A percentile compares a stretch with the other conserved stretches of the same genome.
phyloP scores from a whole-genome alignment of 2,888 invertebrate genomes.

The Platerodrilus igneus region DNA sequence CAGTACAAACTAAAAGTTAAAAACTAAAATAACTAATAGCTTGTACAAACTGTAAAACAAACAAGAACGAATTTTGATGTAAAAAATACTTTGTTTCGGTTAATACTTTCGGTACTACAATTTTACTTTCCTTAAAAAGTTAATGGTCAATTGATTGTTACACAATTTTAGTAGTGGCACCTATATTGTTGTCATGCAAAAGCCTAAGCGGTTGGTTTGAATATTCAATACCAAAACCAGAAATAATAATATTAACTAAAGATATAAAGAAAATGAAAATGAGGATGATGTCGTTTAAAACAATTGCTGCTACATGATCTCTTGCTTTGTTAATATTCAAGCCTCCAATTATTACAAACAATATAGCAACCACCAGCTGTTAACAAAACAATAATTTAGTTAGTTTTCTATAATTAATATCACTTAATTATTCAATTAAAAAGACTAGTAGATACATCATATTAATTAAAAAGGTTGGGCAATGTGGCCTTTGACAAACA shows the following conservation, averaged over 20 bases:
- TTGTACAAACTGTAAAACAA: no score
- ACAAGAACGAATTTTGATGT: no score
- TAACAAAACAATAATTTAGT: constrained; percentile 45
- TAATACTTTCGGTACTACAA: no score
- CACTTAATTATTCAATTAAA: no score
- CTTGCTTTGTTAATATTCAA: constrained; percentile 72
- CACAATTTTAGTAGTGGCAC: not conserved
- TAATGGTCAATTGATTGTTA: no score
- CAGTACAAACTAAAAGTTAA: no score
- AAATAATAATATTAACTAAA: constrained; percentile 74
- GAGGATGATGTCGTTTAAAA: constrained; percentile 76
- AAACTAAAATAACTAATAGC: no score
- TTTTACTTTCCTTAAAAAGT: no score
- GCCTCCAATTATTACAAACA: constrained; percentile 79
- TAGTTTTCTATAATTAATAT: constrained; percentile 20
- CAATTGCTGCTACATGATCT: constrained; percentile 70
- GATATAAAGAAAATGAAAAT: constrained; percentile 78
- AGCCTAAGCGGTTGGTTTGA: constrained; percentile 61
- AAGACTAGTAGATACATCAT: no score
- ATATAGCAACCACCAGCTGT: constrained; percentile 76
- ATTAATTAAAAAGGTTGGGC: no score
- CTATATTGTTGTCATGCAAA: constrained; percentile 22
- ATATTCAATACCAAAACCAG: constrained; percentile 79
- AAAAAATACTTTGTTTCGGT: no score
- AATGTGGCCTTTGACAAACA: no score